phyloP scores from a whole-genome alignment of 1,140 invertebrate genomes.

The Eriocheir sinensis region DNA sequence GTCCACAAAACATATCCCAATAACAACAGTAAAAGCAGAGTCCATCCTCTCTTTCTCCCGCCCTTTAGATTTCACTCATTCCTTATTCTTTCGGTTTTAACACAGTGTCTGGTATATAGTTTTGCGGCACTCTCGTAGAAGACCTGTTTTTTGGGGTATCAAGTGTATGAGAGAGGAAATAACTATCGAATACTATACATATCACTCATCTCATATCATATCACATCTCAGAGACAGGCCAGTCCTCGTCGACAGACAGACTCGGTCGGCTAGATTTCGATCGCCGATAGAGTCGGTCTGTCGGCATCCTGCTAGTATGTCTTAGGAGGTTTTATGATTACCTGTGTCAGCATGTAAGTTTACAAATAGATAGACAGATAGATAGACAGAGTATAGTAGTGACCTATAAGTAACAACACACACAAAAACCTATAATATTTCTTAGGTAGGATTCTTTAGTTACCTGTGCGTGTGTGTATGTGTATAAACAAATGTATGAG shows the following conservation, averaged over 20 bases:
- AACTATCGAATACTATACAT: not conserved
- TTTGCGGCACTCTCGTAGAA: not conserved
- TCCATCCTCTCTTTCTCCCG: too few species aligned
- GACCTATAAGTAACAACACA: not conserved
- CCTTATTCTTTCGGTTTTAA: too few species aligned
- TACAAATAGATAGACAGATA: constrained; percentile 19
- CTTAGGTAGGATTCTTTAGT: not conserved
- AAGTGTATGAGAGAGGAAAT: not conserved
- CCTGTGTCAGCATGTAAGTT: not conserved
- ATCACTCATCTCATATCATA: not conserved
- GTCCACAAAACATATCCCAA: too few species aligned
- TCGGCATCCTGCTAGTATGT: not conserved
- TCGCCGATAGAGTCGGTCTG: too few species aligned
- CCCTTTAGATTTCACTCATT: too few species aligned
- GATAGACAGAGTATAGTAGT: not conserved
- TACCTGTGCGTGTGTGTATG: not conserved
- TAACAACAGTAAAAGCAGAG: too few species aligned
- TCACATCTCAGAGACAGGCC: too few species aligned
- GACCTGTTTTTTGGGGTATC: not conserved
- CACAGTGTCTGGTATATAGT: not conserved
- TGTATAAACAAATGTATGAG: not conserved
- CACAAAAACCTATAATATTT: not conserved
- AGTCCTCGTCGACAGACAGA: too few species aligned
- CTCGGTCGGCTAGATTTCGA: too few species aligned
- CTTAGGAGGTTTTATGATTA: not conserved